Percentiles rank a stretch among this genome's conserved stretches.
These are phyloP conservation scores for Enteromius viviparus DNA, from an alignment of 2,797 vertebrate species.

Conservation along the genomic window DNA sequence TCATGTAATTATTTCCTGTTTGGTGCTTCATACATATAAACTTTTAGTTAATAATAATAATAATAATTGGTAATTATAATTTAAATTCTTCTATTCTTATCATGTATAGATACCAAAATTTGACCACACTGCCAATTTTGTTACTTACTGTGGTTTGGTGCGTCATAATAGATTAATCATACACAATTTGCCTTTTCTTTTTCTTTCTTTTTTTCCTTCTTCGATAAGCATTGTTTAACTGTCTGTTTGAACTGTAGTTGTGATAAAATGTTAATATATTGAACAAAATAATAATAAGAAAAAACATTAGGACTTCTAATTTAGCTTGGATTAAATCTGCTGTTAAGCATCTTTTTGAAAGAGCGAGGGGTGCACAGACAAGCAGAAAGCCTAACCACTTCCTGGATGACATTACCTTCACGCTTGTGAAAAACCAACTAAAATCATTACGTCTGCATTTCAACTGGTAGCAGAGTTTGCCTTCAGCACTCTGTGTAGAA, in stretches of 20 bases:
- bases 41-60: neutral
- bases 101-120: neutral
- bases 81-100: neutral
- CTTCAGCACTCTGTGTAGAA: neutral
- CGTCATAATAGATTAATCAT: neutral
- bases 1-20: no score
- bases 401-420: conserved; percentile 2
- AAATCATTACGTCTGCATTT: neutral
- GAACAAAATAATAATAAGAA: neutral
- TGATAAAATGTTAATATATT: neutral
- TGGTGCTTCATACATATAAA: neutral
- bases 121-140: neutral
- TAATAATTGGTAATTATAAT: neutral
- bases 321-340: neutral
- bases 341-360: conserved; percentile 1
- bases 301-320: neutral
- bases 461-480: neutral
- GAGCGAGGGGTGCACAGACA: neutral
- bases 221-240: neutral
- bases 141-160: neutral
- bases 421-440: neutral
- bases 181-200: neutral
- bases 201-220: neutral
- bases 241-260: neutral
- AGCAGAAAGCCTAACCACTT: conserved; percentile 25